Conservation (phyloP, 2,113 vertebrate species). For the Corythornis vintsioides region DNA sequence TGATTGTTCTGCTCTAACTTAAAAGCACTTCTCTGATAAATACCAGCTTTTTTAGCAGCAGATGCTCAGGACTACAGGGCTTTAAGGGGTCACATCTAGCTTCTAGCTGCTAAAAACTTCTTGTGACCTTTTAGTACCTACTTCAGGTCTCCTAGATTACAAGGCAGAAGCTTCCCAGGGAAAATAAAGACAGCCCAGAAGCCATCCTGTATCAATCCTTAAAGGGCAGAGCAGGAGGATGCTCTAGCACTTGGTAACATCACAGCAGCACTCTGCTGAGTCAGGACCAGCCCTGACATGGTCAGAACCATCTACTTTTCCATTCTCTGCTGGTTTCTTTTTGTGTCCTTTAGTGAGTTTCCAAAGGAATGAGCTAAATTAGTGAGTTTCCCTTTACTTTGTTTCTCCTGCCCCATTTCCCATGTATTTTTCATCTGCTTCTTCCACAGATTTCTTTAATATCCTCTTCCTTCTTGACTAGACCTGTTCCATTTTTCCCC, state of each 20-base stretch:
- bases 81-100: not conserved
- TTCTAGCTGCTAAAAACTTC: not conserved
- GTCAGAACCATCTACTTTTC: not conserved
- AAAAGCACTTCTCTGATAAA: not conserved
- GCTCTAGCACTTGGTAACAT: not conserved
- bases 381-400: not conserved
- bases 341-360: not conserved
- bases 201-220: not conserved
- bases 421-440: not conserved
- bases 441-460: not conserved
- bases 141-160: not conserved
- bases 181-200: not conserved
- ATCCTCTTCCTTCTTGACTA: not conserved
- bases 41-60: not conserved
- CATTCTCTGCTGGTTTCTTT: not conserved
- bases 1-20: not conserved
- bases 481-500: not conserved
- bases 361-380: not conserved
- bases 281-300: conserved; percentile 24
- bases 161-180: not conserved
- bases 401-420: not conserved
- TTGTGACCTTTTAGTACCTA: not conserved
- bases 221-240: not conserved
- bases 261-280: conserved; percentile 14
- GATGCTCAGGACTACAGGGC: not conserved